These are phyloP conservation scores for Acyrthosiphon pisum DNA, from an alignment of 1,140 invertebrate genomes.

Conservation along the genomic window DNA sequence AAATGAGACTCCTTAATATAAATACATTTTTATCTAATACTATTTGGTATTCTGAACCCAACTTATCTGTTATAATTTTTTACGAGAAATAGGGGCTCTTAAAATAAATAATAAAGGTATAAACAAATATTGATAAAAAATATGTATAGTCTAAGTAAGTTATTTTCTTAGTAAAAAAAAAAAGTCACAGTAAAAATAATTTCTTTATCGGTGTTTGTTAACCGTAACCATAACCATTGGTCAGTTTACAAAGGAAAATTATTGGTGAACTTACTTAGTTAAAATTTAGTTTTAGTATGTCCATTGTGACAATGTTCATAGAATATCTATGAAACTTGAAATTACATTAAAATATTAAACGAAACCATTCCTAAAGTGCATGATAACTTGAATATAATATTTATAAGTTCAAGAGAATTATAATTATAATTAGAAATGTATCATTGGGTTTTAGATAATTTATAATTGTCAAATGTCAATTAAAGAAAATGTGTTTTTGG, in stretches of 20 bases:
- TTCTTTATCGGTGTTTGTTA: not conserved
- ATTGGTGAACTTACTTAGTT: not conserved
- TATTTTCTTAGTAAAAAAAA: too few relatives aligned
- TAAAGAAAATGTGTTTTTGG: not conserved
- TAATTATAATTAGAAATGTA: not conserved
- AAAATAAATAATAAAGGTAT: not conserved
- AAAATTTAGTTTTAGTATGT: not conserved
- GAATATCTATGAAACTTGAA: not conserved
- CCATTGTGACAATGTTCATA: not conserved
- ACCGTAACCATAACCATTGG: not conserved
- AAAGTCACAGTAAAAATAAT: too few relatives aligned
- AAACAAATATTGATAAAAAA: not conserved
- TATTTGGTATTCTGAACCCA: too few relatives aligned
- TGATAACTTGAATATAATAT: not conserved
- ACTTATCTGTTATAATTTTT: not conserved
- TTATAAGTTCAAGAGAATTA: not conserved
- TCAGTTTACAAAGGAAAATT: not conserved
- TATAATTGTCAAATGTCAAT: not conserved
- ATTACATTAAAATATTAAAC: not conserved
- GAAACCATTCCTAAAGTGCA: not conserved
- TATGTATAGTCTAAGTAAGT: too few relatives aligned
- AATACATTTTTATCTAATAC: too few relatives aligned
- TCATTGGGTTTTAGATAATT: not conserved
- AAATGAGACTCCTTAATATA: not conserved
- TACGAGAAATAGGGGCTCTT: too few relatives aligned